Evolutionary conservation across 2,888 invertebrate genomes (phyloP).

Genomic region (Agriopis marginaria): DNA sequence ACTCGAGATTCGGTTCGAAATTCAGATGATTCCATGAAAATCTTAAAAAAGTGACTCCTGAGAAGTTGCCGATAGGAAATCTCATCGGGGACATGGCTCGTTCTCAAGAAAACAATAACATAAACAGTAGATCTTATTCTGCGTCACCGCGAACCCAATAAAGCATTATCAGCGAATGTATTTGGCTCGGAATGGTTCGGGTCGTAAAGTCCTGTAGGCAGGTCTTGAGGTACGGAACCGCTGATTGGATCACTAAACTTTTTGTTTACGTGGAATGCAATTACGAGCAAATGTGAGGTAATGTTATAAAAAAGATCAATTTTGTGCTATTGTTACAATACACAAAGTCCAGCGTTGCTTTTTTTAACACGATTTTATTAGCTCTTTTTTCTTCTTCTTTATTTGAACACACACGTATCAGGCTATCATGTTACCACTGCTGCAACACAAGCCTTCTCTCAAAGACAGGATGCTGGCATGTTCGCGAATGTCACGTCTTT

Average conservation of each 20-base stretch:
- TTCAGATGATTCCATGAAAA: no score
- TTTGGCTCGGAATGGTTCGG: constrained; percentile 22
- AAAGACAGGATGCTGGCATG: no score
- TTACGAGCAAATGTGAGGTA: constrained; percentile 17
- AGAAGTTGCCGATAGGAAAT: no score
- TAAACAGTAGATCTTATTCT: constrained; percentile 29
- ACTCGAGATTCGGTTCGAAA: no score
- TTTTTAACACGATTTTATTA: no score
- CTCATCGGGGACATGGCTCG: background rate
- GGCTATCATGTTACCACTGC: no score
- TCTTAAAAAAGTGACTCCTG: no score
- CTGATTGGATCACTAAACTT: constrained; percentile 30
- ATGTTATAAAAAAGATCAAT: background rate
- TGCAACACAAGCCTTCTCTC: no score
- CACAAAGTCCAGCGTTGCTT: no score
- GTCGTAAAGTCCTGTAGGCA: constrained; percentile 29
- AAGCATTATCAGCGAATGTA: constrained; percentile 30
- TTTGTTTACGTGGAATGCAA: constrained; percentile 31
- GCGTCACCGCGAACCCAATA: constrained; percentile 32
- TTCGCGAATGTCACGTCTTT: no score
- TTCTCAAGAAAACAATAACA: constrained; percentile 24
- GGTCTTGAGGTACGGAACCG: constrained; percentile 23
- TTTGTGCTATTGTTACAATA: background rate
- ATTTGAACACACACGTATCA: no score
- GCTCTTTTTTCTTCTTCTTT: no score